Evolutionary conservation across 2,888 invertebrate species (phyloP).

Genomic region (Chouioia cunea): DNA sequence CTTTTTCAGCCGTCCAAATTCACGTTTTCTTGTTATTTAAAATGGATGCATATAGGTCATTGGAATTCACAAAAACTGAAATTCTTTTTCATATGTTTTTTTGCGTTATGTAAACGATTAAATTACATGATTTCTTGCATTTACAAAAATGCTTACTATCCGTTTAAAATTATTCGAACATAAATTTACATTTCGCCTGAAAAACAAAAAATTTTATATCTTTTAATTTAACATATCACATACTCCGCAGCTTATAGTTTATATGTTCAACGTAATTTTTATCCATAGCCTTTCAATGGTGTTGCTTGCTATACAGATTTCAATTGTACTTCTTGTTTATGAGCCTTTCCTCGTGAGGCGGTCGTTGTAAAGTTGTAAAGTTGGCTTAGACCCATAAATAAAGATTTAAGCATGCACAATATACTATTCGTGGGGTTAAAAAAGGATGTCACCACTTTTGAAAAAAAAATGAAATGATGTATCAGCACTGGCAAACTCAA

Average conservation of each 20-base stretch:
- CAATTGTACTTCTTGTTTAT: slow-evolving; percentile 58
- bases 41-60: slow-evolving; percentile 23
- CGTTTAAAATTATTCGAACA: too few species aligned
- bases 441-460: neutral
- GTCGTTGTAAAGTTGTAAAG: slow-evolving; percentile 53
- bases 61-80: slow-evolving; percentile 26
- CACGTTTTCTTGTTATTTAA: slow-evolving; percentile 36
- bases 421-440: neutral
- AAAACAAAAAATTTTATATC: too few species aligned
- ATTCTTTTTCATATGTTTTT: slow-evolving; percentile 1
- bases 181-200: too few species aligned
- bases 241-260: neutral
- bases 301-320: slow-evolving; percentile 53
- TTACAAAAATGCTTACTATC: too few species aligned
- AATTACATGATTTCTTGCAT: too few species aligned
- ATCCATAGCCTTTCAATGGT: slow-evolving; percentile 56
- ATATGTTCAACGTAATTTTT: neutral
- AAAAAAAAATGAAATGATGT: too few species aligned
- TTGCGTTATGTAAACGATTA: too few species aligned
- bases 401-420: slow-evolving; percentile 3
- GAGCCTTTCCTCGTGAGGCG: slow-evolving; percentile 53
- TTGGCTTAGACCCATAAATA: slow-evolving; percentile 16
- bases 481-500: too few species aligned
- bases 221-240: too few species aligned
- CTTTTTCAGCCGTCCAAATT: slow-evolving; percentile 13